Evolutionary conservation across 2,113 vertebrate genomes (phyloP).

Genomic region (Apistogramma diplotaenia): DNA sequence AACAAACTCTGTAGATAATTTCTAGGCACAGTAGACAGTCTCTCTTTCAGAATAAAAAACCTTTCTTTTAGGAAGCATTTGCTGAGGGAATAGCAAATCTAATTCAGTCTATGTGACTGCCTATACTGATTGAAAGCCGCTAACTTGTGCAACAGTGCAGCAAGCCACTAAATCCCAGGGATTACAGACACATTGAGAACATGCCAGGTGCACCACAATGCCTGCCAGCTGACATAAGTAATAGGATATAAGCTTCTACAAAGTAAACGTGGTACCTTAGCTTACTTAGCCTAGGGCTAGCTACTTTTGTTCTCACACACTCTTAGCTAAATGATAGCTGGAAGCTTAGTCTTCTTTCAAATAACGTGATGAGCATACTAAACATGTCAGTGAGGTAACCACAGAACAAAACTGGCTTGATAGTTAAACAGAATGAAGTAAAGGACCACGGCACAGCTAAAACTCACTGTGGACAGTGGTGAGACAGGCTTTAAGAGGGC

Average conservation of each 20-base stretch:
- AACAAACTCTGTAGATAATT: not conserved
- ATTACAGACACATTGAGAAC: slow-evolving; percentile 51
- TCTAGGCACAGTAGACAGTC: not conserved
- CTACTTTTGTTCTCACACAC: slow-evolving; percentile 10
- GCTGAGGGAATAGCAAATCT: not conserved
- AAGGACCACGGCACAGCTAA: not conserved
- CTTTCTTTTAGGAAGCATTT: not conserved
- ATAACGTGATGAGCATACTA: not conserved
- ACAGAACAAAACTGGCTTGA: not conserved
- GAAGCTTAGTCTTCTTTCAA: not conserved
- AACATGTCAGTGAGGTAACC: not conserved
- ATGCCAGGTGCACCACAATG: slow-evolving; percentile 43
- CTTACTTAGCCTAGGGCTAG: slow-evolving; percentile 3
- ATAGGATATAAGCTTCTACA: slow-evolving; percentile 30
- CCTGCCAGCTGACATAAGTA: slow-evolving; percentile 43
- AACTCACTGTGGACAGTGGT: not conserved
- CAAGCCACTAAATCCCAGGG: slow-evolving; percentile 38
- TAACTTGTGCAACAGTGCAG: slow-evolving; percentile 16
- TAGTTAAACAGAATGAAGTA: not conserved
- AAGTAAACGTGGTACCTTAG: slow-evolving; percentile 52
- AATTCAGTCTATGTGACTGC: not conserved
- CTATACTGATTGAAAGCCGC: not conserved
- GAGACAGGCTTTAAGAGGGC: not conserved
- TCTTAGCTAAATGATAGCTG: not conserved
- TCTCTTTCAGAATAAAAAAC: not conserved